These are phyloP conservation scores for Pollenia griseotomentosa DNA, from an alignment of 2,888 invertebrate species.

Conservation along the genomic window DNA sequence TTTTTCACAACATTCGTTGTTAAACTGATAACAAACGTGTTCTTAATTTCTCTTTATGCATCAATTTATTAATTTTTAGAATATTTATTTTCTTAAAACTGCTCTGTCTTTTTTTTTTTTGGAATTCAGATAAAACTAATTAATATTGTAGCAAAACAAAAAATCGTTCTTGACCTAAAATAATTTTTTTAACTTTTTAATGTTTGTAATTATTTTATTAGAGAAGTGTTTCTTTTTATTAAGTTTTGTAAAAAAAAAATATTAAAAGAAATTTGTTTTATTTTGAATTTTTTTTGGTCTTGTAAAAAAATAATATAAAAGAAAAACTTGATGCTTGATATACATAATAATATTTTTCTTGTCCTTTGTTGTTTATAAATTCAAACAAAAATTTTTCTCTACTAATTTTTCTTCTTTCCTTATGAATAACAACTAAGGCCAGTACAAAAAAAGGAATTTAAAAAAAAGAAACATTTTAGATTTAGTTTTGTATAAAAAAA, in stretches of 20 bases:
- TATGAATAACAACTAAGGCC: constrained; percentile 65
- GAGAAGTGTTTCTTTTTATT: constrained; percentile 4
- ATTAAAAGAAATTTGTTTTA: neutral
- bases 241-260: neutral
- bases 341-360: constrained; percentile 10
- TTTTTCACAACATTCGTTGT: no score
- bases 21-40: no score
- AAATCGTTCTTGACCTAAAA: neutral
- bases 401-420: constrained; percentile 49
- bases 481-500: constrained; percentile 21
- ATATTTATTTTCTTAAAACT: no score
- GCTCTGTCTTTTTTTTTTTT: neutral
- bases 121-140: neutral
- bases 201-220: constrained; percentile 21
- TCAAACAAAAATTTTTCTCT: constrained; percentile 12
- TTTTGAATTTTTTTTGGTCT: neutral
- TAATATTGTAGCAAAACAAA: neutral
- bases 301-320: neutral
- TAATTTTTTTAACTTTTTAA: neutral
- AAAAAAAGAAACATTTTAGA: constrained; percentile 17
- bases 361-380: constrained; percentile 47
- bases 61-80: no score
- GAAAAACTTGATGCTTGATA: constrained; percentile 22
- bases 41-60: no score
- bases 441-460: constrained; percentile 14